A percentile compares a stretch with the other conserved stretches of the same genome.
Evolutionary conservation across 2,797 vertebrate genomes (phyloP).

Genomic region (Fistularia commersonii): DNA sequence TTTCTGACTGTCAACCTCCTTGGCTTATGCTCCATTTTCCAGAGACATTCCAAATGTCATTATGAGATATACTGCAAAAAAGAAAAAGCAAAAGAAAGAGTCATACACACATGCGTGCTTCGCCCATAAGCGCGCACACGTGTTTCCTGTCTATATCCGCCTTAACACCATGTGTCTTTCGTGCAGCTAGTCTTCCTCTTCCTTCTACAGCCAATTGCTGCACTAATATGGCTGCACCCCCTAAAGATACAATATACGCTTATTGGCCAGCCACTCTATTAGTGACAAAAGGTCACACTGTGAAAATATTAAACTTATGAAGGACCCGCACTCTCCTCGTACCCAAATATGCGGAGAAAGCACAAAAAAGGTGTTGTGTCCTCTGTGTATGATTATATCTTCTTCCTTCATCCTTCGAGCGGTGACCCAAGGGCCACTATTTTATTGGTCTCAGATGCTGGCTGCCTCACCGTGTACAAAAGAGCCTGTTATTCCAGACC

Average conservation of each 20-base stretch:
- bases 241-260: constrained; percentile 85
- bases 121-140: constrained; percentile 42
- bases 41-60: constrained; percentile 79
- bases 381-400: constrained; percentile 84
- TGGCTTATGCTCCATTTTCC: constrained; percentile 74
- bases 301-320: constrained; percentile 85
- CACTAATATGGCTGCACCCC: constrained; percentile 72
- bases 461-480: constrained; percentile 82
- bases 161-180: constrained; percentile 63
- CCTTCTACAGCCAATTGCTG: constrained; percentile 54
- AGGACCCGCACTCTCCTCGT: constrained; percentile 64
- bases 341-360: constrained; percentile 81
- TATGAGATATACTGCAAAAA: constrained; percentile 69
- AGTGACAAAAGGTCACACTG: constrained; percentile 85
- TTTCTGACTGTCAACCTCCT: constrained; percentile 72
- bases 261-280: constrained; percentile 82
- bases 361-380: constrained; percentile 83
- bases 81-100: constrained; percentile 28
- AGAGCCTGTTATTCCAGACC: constrained; percentile 79
- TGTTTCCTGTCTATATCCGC: constrained; percentile 64
- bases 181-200: constrained; percentile 49
- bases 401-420: constrained; percentile 78
- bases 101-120: constrained; percentile 19
- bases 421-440: constrained; percentile 78
- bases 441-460: constrained; percentile 86